phyloP scores from a whole-genome alignment of 1,140 invertebrate genomes.

The Telenomus remus region DNA sequence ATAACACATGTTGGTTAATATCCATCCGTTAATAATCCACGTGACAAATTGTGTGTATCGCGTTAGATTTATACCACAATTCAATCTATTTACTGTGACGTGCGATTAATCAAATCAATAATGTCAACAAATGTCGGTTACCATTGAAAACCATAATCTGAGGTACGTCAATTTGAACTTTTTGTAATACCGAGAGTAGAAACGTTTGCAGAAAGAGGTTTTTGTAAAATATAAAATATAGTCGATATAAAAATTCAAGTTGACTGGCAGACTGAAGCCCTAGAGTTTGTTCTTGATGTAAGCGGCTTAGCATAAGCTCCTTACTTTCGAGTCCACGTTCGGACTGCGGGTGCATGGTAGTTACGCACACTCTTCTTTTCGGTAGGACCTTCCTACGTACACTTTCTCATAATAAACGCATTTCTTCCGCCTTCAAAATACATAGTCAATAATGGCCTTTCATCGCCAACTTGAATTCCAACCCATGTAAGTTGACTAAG shows the following conservation, averaged over 20 bases:
- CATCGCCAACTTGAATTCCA: constrained; percentile 32
- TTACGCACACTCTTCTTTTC: constrained; percentile 53
- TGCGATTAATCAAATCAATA: constrained; percentile 11
- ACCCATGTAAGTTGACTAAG: constrained; percentile 17
- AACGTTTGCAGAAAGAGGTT: neutral
- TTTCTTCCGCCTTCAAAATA: constrained; percentile 15
- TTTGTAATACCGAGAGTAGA: no score
- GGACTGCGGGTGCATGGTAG: constrained; percentile 42
- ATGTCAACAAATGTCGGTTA: neutral
- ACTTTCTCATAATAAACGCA: constrained; percentile 50
- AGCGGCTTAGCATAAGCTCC: constrained; percentile 67
- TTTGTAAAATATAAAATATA: constrained; percentile 24
- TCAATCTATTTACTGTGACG: constrained; percentile 22
- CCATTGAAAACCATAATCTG: no score
- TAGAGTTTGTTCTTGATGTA: constrained; percentile 68
- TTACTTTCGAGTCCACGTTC: constrained; percentile 55
- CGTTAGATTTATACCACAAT: constrained; percentile 23
- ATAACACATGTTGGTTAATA: constrained; percentile 30
- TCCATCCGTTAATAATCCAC: constrained; percentile 24
- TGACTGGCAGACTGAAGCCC: constrained; percentile 63
- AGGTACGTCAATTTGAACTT: no score
- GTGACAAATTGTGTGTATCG: constrained; percentile 36
- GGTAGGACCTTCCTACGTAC: constrained; percentile 37
- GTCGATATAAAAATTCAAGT: constrained; percentile 66
- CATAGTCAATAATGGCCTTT: constrained; percentile 41